phyloP scores from a whole-genome alignment of 2,797 vertebrate genomes.

The Mallotus villosus region DNA sequence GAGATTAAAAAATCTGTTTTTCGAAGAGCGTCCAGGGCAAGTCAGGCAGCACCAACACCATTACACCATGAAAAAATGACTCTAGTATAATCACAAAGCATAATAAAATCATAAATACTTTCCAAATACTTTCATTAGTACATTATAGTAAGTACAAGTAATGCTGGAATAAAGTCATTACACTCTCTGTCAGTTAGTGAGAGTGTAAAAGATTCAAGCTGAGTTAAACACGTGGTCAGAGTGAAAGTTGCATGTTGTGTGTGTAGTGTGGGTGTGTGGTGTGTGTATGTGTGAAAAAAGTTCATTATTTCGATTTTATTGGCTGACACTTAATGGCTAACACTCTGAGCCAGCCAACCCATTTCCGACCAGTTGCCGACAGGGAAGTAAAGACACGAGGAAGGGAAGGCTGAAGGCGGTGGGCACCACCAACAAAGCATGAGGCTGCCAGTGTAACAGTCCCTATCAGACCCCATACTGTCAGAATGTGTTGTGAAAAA shows the following conservation, averaged over 20 bases:
- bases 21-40: too few species aligned
- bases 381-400: constrained; percentile 44
- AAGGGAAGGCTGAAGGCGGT: constrained; percentile 35
- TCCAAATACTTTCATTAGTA: too few species aligned
- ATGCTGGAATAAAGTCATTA: not conserved
- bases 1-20: not conserved
- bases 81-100: too few species aligned
- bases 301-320: constrained; percentile 52
- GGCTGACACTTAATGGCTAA: constrained; percentile 59
- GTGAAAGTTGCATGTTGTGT: too few species aligned
- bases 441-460: constrained; percentile 63
- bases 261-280: too few species aligned
- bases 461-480: constrained; percentile 47
- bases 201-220: not conserved
- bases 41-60: too few species aligned
- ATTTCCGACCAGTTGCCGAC: constrained; percentile 33
- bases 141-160: not conserved
- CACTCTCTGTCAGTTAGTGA: not conserved
- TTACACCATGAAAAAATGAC: too few species aligned
- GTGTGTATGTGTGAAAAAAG: too few species aligned
- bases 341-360: constrained; percentile 47
- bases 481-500: constrained; percentile 49
- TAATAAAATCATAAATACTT: too few species aligned
- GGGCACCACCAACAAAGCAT: constrained; percentile 63
- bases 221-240: not conserved